phyloP scores from a whole-genome alignment of 2,888 invertebrate species.

The Acleris cristana region DNA sequence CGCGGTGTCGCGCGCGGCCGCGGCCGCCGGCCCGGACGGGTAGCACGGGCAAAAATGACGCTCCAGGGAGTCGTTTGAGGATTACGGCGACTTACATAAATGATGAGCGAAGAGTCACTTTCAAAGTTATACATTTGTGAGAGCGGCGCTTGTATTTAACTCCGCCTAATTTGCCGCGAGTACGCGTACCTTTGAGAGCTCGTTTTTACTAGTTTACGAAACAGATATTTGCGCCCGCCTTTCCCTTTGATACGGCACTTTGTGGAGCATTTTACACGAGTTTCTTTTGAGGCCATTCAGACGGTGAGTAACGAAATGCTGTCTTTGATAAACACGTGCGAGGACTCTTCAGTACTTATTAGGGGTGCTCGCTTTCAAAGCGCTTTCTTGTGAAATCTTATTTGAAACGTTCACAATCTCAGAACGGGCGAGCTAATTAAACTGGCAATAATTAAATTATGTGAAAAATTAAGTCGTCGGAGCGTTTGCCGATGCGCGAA shows the following conservation, averaged over 20 bases:
- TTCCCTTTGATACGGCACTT: constrained; percentile 83
- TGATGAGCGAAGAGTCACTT: constrained; percentile 78
- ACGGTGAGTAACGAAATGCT: constrained; percentile 84
- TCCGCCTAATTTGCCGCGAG: constrained; percentile 83
- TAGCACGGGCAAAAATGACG: constrained; percentile 64
- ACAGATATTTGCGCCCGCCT: constrained; percentile 84
- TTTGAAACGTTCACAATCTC: constrained; percentile 82
- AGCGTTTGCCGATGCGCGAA: constrained; percentile 49
- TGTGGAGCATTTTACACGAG: constrained; percentile 84
- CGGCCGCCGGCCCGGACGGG: constrained; percentile 50
- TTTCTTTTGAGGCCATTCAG: constrained; percentile 84
- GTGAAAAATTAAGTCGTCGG: constrained; percentile 73
- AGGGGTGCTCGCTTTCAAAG: constrained; percentile 83
- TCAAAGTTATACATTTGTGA: constrained; percentile 77
- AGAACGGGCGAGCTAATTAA: constrained; percentile 82
- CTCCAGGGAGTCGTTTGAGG: constrained; percentile 67
- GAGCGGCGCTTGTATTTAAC: constrained; percentile 80
- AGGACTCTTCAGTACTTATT: constrained; percentile 84
- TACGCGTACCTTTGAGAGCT: constrained; percentile 82
- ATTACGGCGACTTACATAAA: constrained; percentile 78
- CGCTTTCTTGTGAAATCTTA: constrained; percentile 81
- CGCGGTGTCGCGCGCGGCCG: constrained; percentile 35
- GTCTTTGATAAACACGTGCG: constrained; percentile 85
- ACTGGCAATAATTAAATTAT: constrained; percentile 83
- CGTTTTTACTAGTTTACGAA: constrained; percentile 84